Percentiles rank a stretch among this genome's conserved stretches.
These are phyloP conservation scores for Tigriopus californicus DNA, from an alignment of 2,888 invertebrate species.

Conservation along the genomic window DNA sequence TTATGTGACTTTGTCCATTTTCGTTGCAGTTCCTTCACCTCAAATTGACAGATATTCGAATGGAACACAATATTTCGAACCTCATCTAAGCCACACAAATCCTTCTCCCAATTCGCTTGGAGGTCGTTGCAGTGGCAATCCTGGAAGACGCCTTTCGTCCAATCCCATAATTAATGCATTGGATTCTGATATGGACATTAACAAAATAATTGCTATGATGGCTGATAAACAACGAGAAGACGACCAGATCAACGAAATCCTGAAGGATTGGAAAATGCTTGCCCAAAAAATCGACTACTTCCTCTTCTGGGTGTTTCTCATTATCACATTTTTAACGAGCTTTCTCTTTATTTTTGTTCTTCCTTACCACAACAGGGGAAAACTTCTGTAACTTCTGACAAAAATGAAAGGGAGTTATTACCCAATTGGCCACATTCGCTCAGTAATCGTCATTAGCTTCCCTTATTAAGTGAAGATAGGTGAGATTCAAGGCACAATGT, in stretches of 20 bases:
- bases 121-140: too few species aligned
- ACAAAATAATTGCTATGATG: slow-evolving; percentile 30
- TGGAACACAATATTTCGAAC: too few species aligned
- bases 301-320: slow-evolving; percentile 35
- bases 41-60: too few species aligned
- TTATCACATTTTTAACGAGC: slow-evolving; percentile 32
- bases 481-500: too few species aligned
- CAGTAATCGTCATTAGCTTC: too few species aligned
- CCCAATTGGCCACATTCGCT: too few species aligned
- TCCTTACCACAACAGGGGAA: slow-evolving; percentile 25
- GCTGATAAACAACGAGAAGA: slow-evolving; percentile 31
- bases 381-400: not conserved
- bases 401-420: not conserved
- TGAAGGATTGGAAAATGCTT: slow-evolving; percentile 36
- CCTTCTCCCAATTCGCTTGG: too few species aligned
- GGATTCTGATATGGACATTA: slow-evolving; percentile 27
- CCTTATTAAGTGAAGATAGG: too few species aligned
- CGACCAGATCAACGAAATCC: slow-evolving; percentile 26
- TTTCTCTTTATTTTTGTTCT: slow-evolving; percentile 32
- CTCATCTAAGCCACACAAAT: too few species aligned
- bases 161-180: slow-evolving; percentile 22
- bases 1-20: too few species aligned
- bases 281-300: slow-evolving; percentile 34
- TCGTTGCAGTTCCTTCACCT: too few species aligned
- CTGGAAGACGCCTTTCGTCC: not conserved